Evolutionary conservation across 2,888 invertebrate genomes (phyloP).

Genomic region (Zhuqinia jingwanae): DNA sequence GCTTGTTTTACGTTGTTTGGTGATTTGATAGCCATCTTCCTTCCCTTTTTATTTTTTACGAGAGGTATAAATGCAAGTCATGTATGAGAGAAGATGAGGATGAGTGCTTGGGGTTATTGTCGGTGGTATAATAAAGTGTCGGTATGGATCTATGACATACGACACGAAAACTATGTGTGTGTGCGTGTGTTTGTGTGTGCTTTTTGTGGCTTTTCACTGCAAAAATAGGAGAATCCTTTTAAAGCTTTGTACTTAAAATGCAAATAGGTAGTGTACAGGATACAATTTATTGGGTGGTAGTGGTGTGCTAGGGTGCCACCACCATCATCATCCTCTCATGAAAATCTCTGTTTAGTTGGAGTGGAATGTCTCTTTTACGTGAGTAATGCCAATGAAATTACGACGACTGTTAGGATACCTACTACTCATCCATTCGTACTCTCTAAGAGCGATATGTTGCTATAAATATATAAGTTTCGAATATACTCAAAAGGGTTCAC

Average conservation of each 20-base stretch:
- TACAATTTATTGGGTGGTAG: conserved; percentile 34
- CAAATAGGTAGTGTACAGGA: conserved; percentile 8
- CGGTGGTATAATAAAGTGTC: neutral
- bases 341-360: conserved; percentile 22
- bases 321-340: conserved; percentile 2
- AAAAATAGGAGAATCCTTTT: conserved; percentile 44
- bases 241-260: conserved; percentile 46
- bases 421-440: conserved; percentile 17
- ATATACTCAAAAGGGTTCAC: conserved; percentile 11
- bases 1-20: conserved; percentile 51
- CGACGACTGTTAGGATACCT: neutral
- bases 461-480: neutral
- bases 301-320: conserved; percentile 6
- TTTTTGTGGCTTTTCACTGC: conserved; percentile 40
- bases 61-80: conserved; percentile 58
- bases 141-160: conserved; percentile 58
- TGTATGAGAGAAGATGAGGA: conserved; percentile 24
- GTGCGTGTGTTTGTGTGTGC: too few species aligned
- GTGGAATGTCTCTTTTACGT: conserved; percentile 25
- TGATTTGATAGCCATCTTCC: conserved; percentile 64
- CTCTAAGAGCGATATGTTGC: conserved; percentile 3
- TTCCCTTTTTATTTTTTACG: conserved; percentile 51
- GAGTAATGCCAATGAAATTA: conserved; percentile 5
- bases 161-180: conserved; percentile 63
- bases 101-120: neutral